Percentiles rank a stretch among this genome's conserved stretches.
These are phyloP conservation scores for Drosophila falleni DNA, from an alignment of 2,888 invertebrate genomes.

Conservation along the genomic window DNA sequence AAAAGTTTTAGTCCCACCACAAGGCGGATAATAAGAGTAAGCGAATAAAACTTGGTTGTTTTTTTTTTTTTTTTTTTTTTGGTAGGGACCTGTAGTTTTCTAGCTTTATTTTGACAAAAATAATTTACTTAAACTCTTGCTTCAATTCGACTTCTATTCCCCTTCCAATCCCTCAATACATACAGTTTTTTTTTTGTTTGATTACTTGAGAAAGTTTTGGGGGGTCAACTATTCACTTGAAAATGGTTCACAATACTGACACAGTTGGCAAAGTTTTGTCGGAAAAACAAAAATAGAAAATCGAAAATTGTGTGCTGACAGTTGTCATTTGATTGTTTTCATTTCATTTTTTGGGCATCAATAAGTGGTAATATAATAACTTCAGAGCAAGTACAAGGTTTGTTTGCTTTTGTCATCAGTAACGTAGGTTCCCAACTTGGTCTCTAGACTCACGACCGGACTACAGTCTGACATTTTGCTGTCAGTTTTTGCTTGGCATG, in stretches of 20 bases:
- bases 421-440: background rate
- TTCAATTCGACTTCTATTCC: constrained; percentile 36
- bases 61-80: constrained; percentile 8
- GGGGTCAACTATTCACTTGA: constrained; percentile 49
- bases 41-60: constrained; percentile 50
- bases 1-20: constrained; percentile 41
- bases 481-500: constrained; percentile 49
- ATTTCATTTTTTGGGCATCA: constrained; percentile 74
- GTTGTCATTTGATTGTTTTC: constrained; percentile 79
- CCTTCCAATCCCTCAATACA: constrained; percentile 3
- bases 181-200: constrained; percentile 16
- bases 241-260: constrained; percentile 38
- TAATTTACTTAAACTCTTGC: constrained; percentile 63
- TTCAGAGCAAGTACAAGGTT: constrained; percentile 39
- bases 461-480: constrained; percentile 36
- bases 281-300: constrained; percentile 28
- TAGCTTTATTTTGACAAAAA: constrained; percentile 37
- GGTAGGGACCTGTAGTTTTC: constrained; percentile 2
- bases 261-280: constrained; percentile 43
- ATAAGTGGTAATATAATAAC: constrained; percentile 72
- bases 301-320: constrained; percentile 54
- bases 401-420: constrained; percentile 40
- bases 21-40: constrained; percentile 42
- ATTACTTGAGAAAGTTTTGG: constrained; percentile 45
- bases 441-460: constrained; percentile 29